Evolutionary conservation across 2,113 vertebrate genomes (phyloP).

Genomic region (Barnardius zonarius): DNA sequence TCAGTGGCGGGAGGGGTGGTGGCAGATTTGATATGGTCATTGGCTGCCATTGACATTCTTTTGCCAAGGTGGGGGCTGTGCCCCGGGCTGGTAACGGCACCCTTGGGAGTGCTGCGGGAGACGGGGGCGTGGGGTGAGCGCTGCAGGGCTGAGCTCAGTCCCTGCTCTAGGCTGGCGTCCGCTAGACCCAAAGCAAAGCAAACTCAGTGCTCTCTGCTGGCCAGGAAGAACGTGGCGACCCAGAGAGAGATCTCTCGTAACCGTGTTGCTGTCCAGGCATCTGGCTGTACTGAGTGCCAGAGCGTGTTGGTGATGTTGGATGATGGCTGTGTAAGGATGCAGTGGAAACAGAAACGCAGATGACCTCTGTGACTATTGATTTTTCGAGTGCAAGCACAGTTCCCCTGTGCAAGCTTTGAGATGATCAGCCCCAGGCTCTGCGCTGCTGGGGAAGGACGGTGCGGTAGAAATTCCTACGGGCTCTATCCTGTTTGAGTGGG

Average conservation of each 20-base stretch:
- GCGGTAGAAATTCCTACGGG: rapidly evolving
- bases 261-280: neutral
- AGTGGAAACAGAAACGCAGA: no score
- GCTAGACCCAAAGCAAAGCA: neutral
- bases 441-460: rapidly evolving
- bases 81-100: no score
- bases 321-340: no score
- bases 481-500: neutral
- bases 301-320: no score
- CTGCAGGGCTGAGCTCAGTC: no score
- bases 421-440: rapidly evolving
- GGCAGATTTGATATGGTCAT: no score
- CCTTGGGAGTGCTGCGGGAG: no score
- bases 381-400: neutral
- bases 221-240: neutral
- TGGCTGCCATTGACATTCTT: no score
- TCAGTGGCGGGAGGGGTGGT: no score
- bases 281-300: neutral
- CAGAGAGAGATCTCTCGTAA: neutral
- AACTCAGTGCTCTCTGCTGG: neutral
- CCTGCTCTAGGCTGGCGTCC: no score
- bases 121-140: no score
- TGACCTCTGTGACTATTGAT: neutral
- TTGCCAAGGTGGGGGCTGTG: no score
- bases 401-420: neutral